Evolutionary conservation across 2,113 vertebrate genomes (phyloP).

Genomic region (Emydocephalus ijimae): DNA sequence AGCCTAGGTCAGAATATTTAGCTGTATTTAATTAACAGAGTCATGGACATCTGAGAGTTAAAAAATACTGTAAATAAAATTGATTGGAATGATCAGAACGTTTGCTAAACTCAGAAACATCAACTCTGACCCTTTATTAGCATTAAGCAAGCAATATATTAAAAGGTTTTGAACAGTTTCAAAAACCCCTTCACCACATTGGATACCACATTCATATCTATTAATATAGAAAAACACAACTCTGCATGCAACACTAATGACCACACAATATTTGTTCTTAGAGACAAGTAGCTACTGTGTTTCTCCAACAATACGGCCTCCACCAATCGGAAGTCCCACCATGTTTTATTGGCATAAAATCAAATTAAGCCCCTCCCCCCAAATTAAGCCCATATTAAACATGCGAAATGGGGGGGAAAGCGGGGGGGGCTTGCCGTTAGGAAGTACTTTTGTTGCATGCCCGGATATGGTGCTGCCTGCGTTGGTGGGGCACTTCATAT

Average conservation of each 20-base stretch:
- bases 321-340: no score
- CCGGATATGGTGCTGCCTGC: no score
- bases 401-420: no score
- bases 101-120: not conserved
- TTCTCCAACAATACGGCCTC: no score
- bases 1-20: not conserved
- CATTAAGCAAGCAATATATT: not conserved
- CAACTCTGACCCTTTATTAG: not conserved
- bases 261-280: not conserved
- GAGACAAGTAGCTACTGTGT: not conserved
- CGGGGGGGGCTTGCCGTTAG: no score
- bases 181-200: not conserved
- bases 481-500: no score
- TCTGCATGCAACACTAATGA: not conserved
- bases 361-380: no score
- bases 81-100: not conserved
- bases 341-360: no score
- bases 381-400: no score
- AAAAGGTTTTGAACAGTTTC: not conserved
- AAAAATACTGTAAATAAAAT: not conserved
- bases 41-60: not conserved
- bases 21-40: not conserved
- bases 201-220: not conserved
- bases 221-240: not conserved
- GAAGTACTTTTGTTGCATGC: no score